phyloP scores from a whole-genome alignment of 2,797 vertebrate genomes.

The Lepidocolaptes lacrymiger region DNA sequence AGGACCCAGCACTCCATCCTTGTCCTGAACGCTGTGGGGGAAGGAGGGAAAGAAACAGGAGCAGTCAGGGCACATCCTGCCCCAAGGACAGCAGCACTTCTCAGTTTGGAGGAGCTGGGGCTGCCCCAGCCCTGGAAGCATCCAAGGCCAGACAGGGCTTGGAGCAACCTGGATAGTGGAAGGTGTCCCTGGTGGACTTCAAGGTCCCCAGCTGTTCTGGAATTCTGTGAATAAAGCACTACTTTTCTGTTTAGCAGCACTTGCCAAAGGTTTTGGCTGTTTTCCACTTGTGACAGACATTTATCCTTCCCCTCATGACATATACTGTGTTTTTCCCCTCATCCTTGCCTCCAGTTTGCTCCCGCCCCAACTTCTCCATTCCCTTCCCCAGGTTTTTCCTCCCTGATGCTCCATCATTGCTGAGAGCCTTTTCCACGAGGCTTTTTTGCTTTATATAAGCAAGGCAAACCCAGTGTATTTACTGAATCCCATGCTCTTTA shows the following conservation, averaged over 20 bases:
- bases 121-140: background rate
- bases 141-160: background rate
- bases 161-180: background rate
- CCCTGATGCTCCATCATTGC: background rate
- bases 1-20: slow-evolving; percentile 74
- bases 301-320: background rate
- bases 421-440: background rate
- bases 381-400: background rate
- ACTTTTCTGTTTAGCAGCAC: background rate
- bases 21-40: slow-evolving; percentile 84
- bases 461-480: background rate
- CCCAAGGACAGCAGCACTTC: background rate
- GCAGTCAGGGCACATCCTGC: background rate
- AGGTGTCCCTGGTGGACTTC: background rate
- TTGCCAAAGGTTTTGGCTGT: background rate
- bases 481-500: background rate
- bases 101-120: background rate
- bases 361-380: background rate
- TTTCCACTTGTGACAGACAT: background rate
- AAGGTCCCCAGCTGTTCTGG: background rate
- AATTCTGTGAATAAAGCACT: background rate
- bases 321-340: no score
- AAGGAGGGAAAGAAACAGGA: background rate
- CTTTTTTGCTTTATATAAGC: background rate
- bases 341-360: background rate